Conservation (phyloP, 1,140 invertebrate species). For the Phenacoccus solenopsis region DNA sequence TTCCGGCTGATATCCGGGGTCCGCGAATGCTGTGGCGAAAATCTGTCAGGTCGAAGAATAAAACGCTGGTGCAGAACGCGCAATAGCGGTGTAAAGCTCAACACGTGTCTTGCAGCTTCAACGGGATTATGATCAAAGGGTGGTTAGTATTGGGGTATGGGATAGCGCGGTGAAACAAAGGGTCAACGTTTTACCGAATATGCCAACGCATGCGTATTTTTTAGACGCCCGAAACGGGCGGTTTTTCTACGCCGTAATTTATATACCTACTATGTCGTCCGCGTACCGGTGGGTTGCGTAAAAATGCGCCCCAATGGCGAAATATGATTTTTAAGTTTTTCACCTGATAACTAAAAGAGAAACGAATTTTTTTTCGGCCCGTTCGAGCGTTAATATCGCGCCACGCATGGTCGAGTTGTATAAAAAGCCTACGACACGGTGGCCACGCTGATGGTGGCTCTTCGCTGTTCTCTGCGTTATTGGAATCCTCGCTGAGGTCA, state of each 20-base stretch:
- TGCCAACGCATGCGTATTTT: conserved; percentile 5
- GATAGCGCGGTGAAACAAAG: neutral
- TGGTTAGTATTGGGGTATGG: conserved; percentile 9
- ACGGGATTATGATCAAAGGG: conserved; percentile 15
- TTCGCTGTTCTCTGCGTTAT: too few species aligned
- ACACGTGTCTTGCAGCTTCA: conserved; percentile 12
- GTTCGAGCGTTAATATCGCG: neutral
- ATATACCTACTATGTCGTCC: neutral
- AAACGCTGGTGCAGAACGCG: neutral
- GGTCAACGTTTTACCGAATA: conserved; percentile 9
- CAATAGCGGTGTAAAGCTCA: neutral
- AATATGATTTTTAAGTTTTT: neutral
- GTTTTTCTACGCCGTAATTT: neutral
- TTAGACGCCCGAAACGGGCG: neutral
- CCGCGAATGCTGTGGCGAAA: neutral
- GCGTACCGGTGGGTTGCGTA: neutral
- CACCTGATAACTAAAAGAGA: neutral
- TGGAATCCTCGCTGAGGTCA: too few species aligned
- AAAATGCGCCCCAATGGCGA: neutral
- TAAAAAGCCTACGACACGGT: neutral
- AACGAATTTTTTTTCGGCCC: neutral
- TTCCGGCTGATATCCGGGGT: neutral
- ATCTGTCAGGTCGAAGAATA: neutral
- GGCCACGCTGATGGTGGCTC: neutral
- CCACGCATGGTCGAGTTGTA: neutral